Percentiles rank a stretch among this genome's conserved stretches.
Conservation (phyloP, 2,888 invertebrate genomes). For the Lamellibrachia columna region DNA sequence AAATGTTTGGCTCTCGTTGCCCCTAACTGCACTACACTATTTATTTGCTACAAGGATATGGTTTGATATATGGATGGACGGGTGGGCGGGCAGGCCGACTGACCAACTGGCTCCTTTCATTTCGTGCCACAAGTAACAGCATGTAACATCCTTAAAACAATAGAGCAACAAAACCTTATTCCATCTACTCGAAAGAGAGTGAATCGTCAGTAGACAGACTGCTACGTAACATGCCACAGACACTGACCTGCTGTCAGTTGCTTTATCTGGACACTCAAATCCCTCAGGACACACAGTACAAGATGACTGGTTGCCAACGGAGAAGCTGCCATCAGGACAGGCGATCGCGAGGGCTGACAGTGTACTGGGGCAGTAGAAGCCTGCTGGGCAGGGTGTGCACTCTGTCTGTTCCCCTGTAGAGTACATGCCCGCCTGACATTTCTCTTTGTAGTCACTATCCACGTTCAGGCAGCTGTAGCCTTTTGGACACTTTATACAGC, state of each 20-base stretch:
- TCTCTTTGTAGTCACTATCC: slow-evolving; percentile 45
- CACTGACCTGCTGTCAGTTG: slow-evolving; percentile 47
- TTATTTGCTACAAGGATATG: not conserved
- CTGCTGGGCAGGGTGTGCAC: slow-evolving; percentile 57
- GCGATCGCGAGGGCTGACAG: slow-evolving; percentile 37
- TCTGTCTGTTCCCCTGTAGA: slow-evolving; percentile 52
- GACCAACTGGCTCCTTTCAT: not conserved
- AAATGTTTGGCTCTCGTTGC: too few species aligned
- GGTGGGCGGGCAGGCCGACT: not conserved
- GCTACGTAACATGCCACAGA: not conserved
- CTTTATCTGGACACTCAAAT: slow-evolving; percentile 52
- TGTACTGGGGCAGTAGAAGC: slow-evolving; percentile 50
- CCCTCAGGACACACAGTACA: slow-evolving; percentile 58
- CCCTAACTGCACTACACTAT: not conserved
- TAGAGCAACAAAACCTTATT: too few species aligned
- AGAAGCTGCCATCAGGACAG: slow-evolving; percentile 55
- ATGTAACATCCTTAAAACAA: not conserved
- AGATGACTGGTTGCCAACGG: slow-evolving; percentile 52
- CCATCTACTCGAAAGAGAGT: too few species aligned
- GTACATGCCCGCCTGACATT: slow-evolving; percentile 55
- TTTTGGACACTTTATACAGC: slow-evolving; percentile 53
- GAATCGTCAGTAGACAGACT: too few species aligned
- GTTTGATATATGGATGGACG: not conserved
- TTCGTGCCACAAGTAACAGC: not conserved
- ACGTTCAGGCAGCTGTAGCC: slow-evolving; percentile 56